A percentile compares a stretch with the other conserved stretches of the same genome.
These are phyloP conservation scores for Drosophila demipolita DNA, from an alignment of 2,888 invertebrate genomes.

Conservation along the genomic window DNA sequence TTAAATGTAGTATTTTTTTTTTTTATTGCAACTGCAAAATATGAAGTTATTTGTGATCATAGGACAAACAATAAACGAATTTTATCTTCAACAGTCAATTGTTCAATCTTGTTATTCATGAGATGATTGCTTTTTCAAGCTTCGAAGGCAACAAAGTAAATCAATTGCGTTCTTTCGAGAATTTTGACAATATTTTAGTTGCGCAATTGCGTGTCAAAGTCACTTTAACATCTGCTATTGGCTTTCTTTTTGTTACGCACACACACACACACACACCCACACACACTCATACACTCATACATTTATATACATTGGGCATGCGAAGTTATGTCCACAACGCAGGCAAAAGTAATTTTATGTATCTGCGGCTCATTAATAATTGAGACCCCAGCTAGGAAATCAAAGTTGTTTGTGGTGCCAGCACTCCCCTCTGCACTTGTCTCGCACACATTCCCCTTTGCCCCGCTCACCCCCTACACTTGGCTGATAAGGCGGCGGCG, in stretches of 20 bases:
- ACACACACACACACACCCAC: conserved; percentile 1
- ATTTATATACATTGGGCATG: background rate
- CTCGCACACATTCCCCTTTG: background rate
- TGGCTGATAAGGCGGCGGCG: conserved; percentile 53
- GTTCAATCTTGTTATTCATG: background rate
- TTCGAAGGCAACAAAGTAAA: background rate
- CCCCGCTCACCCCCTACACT: background rate
- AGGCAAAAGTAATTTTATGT: conserved; percentile 54
- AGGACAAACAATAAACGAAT: background rate
- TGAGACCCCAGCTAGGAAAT: conserved; percentile 60
- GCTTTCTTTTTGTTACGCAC: conserved; percentile 8
- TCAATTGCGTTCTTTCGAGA: background rate
- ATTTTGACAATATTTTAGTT: conserved; percentile 4
- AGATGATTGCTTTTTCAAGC: background rate
- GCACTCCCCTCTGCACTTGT: background rate
- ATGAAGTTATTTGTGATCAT: background rate
- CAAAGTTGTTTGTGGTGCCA: conserved; percentile 58
- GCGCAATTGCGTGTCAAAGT: conserved; percentile 16
- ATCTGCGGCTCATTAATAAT: conserved; percentile 68
- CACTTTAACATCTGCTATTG: conserved; percentile 23
- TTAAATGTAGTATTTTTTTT: background rate
- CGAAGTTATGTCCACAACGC: conserved; percentile 34
- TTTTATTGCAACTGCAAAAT: background rate
- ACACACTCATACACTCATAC: background rate
- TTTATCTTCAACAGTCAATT: background rate